Evolutionary conservation across 2,888 invertebrate species (phyloP), one percentile per base, ranked within the genome.

Genomic region (Peribatodes rhomboidaria): DNA sequence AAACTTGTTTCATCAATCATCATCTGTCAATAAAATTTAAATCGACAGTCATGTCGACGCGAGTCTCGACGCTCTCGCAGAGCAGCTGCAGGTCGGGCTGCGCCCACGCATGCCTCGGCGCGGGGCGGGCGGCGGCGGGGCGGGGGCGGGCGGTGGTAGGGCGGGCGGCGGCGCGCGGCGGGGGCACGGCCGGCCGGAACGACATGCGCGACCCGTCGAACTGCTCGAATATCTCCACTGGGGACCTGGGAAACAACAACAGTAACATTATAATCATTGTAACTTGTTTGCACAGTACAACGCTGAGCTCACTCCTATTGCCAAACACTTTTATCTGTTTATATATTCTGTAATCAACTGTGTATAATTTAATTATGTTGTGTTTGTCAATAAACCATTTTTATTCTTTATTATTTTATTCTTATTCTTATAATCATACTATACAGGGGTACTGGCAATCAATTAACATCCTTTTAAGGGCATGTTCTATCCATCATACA

Each of bases 111-210:
- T 92, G 89, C 10, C 76, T 73, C 8, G 65, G 4, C 18, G 41
- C 7, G 41, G 41, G 0, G 0, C 47, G 31, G 22, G 10, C 3
- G 14, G 42, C 20, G 14, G 37, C n/a, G 20, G 54, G 2, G 68
- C n/a, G 33, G 33, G 20, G 13, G 3, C 37, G 9, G 49, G 47
- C 3, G 14, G 42, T n/a, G 14, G 37, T 10, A 14, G 54, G 2
- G 68, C n/a, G 33, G 33, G 20, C n/a, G 13, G 3, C 37, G 9
- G 49, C 41, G 7, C 16, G 27, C 33, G 96, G 96, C 44, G 95
- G 88, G n/a, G 96, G 94, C 18, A 97, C 93, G 0, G 96, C 81
- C 0, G 97, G 97, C 81, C 95, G 96, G 82, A 97, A 97, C 3
- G 94, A 92, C 94, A 97, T 96, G 77, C 95, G 89, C 0, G 95